Conservation (phyloP, 2,113 vertebrate species). For the Seriola rivoliana region DNA sequence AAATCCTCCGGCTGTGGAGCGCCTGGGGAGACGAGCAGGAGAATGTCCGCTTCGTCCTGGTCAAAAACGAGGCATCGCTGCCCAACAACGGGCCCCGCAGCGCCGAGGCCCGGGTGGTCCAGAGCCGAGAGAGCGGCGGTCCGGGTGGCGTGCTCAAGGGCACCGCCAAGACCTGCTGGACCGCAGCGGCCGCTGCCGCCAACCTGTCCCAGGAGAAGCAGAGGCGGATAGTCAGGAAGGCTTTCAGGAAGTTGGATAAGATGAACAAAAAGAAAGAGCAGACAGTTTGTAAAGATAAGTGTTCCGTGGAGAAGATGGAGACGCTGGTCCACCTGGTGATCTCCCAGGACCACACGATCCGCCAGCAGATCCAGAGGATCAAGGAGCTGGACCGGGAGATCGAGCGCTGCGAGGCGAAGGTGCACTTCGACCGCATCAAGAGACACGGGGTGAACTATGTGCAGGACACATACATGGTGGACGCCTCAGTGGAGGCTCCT, state of each 20-base stretch:
- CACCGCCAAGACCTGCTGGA: constrained; percentile 76
- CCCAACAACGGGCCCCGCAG: constrained; percentile 93
- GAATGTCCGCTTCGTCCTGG: constrained; percentile 95
- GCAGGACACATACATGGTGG: constrained; percentile 95
- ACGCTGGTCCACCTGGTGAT: constrained; percentile 95
- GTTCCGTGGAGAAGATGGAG: constrained; percentile 91
- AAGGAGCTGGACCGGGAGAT: constrained; percentile 94
- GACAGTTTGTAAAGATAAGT: constrained; percentile 76
- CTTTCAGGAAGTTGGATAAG: constrained; percentile 96
- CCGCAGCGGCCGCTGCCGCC: constrained; percentile 49
- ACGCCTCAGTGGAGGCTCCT: constrained; percentile 66
- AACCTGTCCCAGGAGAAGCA: constrained; percentile 90
- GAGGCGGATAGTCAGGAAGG: constrained; percentile 93
- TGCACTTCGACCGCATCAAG: constrained; percentile 92
- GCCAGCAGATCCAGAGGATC: constrained; percentile 94
- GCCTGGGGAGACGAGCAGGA: constrained; percentile 96
- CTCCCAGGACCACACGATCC: constrained; percentile 97
- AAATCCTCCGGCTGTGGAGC: constrained; percentile 92
- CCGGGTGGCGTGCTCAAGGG: constrained; percentile 76
- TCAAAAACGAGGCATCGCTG: constrained; percentile 92
- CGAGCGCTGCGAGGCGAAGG: constrained; percentile 91
- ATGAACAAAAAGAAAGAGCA: constrained; percentile 91
- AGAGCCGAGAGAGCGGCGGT: constrained; percentile 88
- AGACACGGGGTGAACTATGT: constrained; percentile 95
- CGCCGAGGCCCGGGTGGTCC: constrained; percentile 94